Conservation (phyloP, 2,888 invertebrate species). For the Phyto melanocephala region DNA sequence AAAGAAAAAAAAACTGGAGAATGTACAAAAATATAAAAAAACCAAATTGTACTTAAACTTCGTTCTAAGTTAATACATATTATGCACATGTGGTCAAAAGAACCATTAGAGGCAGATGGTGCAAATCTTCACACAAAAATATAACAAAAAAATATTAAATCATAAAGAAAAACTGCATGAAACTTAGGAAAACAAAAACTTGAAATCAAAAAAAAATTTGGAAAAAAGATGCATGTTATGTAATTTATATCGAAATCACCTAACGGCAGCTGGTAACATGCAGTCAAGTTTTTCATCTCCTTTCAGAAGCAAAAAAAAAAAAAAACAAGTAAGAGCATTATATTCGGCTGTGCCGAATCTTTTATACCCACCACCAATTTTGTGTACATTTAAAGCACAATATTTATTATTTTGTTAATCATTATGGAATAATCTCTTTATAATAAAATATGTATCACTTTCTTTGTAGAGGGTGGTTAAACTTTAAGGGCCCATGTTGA, state of each 20-base stretch:
- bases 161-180: conserved; percentile 33
- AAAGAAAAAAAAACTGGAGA: neutral
- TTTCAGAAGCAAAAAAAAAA: conserved; percentile 12
- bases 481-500: too few relatives aligned
- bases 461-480: too few relatives aligned
- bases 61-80: conserved; percentile 63
- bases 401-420: too few relatives aligned
- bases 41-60: conserved; percentile 61
- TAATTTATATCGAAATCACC: conserved; percentile 64
- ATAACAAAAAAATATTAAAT: conserved; percentile 24
- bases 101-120: conserved; percentile 63
- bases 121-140: conserved; percentile 61
- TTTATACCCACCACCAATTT: too few relatives aligned
- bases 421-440: too few relatives aligned
- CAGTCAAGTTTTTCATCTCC: conserved; percentile 53
- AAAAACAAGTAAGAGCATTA: too few relatives aligned
- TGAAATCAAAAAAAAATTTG: neutral
- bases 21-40: neutral
- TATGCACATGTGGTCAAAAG: conserved; percentile 64
- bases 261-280: conserved; percentile 61
- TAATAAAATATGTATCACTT: too few relatives aligned
- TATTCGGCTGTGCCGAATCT: too few relatives aligned
- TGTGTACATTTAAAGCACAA: too few relatives aligned
- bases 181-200: neutral
- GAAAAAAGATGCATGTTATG: conserved; percentile 20